Evolutionary conservation across 2,113 vertebrate genomes (phyloP), one percentile per base, ranked within the genome.

Genomic region (Kryptolebias marmoratus): DNA sequence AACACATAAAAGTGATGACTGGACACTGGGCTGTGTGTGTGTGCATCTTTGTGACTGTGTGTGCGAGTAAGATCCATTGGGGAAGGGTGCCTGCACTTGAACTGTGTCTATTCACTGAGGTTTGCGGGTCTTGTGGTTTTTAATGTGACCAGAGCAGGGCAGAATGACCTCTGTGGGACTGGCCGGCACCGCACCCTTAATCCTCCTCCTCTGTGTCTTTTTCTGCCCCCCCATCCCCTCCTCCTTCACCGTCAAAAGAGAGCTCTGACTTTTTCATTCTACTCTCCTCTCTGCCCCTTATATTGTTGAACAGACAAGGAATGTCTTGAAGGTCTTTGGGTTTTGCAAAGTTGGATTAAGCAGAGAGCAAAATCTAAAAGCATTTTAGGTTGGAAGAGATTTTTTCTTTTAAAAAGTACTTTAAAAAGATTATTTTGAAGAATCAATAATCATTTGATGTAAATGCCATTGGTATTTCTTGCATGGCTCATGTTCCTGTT

Each of bases 101-200:
- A 95, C 93, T 86, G 89, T 73, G 82, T 87, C 90, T 87, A 92
- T 94, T 93, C 91, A 94, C 81, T 85, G 82, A 68, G 88, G 73
- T 70, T 77, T 89, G 85, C 81, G 78, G 78, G 65, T 85, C 79
- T 68, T 75, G 67, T 75, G 77, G 73, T 75, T 89, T 92, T 94
- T 94, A 93, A 95, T 95, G 92, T 90, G 90, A 80, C 90, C 90
- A 90, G 92, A 91, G 93, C 87, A 88, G 85, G 92, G 90, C 89
- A 94, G 92, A 91, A 92, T 89, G 93, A 95, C 94, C 94, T 92
- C 92, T 94, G 71, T 70, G 74, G 87, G 92, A 88, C 92, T 88
- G 91, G 92, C 89, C 85, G 84, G 94, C 92, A 94, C 94, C 92
- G 87, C 92, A 86, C 90, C 90, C 91, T 90, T 94, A 95, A 95